phyloP scores from a whole-genome alignment of 1,140 invertebrate genomes.

The Temnothorax curvispinosus region DNA sequence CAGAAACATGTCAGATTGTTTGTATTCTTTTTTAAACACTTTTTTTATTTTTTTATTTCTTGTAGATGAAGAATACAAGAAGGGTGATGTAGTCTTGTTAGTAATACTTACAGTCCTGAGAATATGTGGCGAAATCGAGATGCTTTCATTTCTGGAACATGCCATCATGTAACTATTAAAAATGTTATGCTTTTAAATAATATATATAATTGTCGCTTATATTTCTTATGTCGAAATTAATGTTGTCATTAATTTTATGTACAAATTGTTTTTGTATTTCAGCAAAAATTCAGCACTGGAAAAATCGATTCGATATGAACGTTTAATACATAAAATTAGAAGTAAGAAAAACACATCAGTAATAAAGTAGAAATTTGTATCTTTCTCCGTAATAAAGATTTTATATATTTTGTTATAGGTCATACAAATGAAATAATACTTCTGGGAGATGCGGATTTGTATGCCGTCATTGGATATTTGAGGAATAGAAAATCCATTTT shows the following conservation, averaged over 20 bases:
- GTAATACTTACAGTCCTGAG: background rate
- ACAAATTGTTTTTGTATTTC: slow-evolving; percentile 12
- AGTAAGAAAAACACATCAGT: slow-evolving; percentile 18
- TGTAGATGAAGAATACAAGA: background rate
- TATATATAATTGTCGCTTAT: background rate
- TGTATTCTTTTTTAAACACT: background rate
- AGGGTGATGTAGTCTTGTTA: background rate
- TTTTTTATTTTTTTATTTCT: background rate
- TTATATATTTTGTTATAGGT: slow-evolving; percentile 2
- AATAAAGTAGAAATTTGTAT: background rate
- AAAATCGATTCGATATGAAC: background rate
- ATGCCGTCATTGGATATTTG: slow-evolving; percentile 11
- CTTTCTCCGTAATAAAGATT: background rate
- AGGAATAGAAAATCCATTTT: background rate
- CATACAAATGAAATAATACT: slow-evolving; percentile 9
- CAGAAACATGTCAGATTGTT: background rate
- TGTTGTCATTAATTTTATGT: background rate
- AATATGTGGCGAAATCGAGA: background rate
- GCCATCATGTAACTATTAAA: background rate
- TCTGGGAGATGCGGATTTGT: slow-evolving; percentile 5
- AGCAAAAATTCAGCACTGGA: background rate
- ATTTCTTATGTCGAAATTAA: background rate
- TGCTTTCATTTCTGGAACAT: background rate
- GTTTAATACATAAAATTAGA: background rate
- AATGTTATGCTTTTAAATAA: background rate